A percentile compares a stretch with the other conserved stretches of the same genome.
Evolutionary conservation across 30 jellyfish, hydroid and myxozoan genomes (phyloP).

Genomic region (Hydractinia symbiolongicarpus): DNA sequence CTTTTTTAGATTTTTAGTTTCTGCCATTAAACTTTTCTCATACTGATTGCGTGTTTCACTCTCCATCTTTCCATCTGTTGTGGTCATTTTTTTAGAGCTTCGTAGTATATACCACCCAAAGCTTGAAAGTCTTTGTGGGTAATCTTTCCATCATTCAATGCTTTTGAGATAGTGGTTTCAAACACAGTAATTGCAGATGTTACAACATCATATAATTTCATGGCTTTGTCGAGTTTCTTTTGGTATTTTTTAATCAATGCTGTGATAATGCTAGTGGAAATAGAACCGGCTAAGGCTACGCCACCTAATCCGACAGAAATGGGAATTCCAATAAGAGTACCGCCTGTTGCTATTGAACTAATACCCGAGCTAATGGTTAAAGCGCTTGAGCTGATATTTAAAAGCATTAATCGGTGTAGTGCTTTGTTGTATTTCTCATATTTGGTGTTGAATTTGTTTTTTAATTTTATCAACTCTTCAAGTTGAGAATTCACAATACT

Average conservation of each 20-base stretch:
- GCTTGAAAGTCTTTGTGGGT: slow-evolving; percentile 3
- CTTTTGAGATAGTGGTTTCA: slow-evolving; percentile 3
- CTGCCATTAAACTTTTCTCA: slow-evolving; percentile 9
- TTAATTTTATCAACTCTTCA: slow-evolving; percentile 5
- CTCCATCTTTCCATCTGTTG: slow-evolving; percentile 11
- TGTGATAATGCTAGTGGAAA: too few relatives aligned
- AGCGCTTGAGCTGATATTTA: slow-evolving; percentile 11
- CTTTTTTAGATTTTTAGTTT: too few relatives aligned
- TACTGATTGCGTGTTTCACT: slow-evolving; percentile 8
- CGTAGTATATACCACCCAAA: slow-evolving; percentile 9
- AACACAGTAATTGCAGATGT: slow-evolving; percentile 10
- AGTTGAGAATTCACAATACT: slow-evolving; percentile 8
- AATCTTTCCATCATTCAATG: slow-evolving; percentile 6
- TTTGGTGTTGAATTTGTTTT: slow-evolving; percentile 6
- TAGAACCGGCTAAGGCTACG: too few relatives aligned
- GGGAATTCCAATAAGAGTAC: too few relatives aligned
- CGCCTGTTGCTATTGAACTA: too few relatives aligned
- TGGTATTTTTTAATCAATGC: slow-evolving; percentile 7
- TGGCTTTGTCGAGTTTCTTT: slow-evolving; percentile 8
- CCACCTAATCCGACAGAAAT: too few relatives aligned
- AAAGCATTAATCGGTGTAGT: slow-evolving; percentile 3
- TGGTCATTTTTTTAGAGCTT: slow-evolving; percentile 6
- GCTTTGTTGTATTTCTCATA: slow-evolving; percentile 8
- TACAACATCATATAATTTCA: slow-evolving; percentile 5
- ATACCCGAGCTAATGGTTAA: neutral